Base-by-base conservation (phyloP, 2,888 invertebrate species). In the Calephelis perditalis region DNA sequence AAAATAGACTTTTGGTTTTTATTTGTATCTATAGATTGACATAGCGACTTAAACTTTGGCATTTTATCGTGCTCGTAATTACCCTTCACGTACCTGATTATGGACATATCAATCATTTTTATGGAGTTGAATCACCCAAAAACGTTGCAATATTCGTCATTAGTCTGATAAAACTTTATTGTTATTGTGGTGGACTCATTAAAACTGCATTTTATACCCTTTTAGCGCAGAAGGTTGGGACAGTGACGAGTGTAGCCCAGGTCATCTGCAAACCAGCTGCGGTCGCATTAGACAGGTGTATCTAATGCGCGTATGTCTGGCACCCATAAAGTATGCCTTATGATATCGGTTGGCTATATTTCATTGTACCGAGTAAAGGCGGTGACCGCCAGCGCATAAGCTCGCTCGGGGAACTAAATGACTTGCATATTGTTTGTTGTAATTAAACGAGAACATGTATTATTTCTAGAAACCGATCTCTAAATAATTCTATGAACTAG, bases 241-340 rank as follows among this genome's bases (percentile, higher is more conserved):
- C 49, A 10, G 26, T 49, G 15, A 49, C 5, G 52, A 52, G 11
- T 52, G 10, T 60, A 37, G 62, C 62, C 60, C 68, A 66, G 66
- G 67, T 68, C 65, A 64, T 63, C 71, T 71, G 75, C 71, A 62
- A 64, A 69, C 70, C 86, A 86, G 83, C 81, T 74, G 77, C 69
- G 76, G 45, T 46, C 37, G 60, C 11, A 44, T 84, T 87, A 84
- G 85, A 82, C 88, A 89, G 87, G 86, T 88, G 88, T 65, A 67
- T 80, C 84, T 87, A 85, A 82, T 74, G 71, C 72, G 67, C 59
- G 62, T 65, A 63, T 64, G 62, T 52, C 61, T 62, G 45, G 60
- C 63, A 60, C 47, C 57, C 64, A 60, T 45, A 45, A 57, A 56
- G 26, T 54, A 57, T 61, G 12, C 35, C 45, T 55, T 55, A 57